Base-by-base conservation (phyloP, 2,797 vertebrate genomes). In the Salarias fasciatus region DNA sequence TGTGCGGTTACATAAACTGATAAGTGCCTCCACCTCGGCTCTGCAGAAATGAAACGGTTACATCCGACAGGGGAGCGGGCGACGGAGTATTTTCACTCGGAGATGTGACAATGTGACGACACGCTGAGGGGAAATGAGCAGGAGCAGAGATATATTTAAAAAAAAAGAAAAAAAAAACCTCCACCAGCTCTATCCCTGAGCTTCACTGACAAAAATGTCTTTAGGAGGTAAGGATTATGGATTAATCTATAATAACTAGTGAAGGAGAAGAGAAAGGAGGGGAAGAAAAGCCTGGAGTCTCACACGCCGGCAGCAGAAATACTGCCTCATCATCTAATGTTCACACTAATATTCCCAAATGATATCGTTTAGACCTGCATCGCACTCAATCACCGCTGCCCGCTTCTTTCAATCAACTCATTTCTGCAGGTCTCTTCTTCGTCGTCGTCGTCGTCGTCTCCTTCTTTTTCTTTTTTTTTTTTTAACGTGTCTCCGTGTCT, bases 171-270 rank as follows among this genome's bases (percentile, higher is more conserved):
- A 49, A 53, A n/a, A 15, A 60, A 40, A 62, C 6, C 13, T 74
- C 69, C 63, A 68, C 44, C 62, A 51, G 62, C 75, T 84, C 75
- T 63, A 77, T 86, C 79, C 81, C 76, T 66, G 74, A 80, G 77
- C 79, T 77, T 63, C 67, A 56, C 78, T 88, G 87, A 89, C 85
- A 81, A 89, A 87, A 86, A 79, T 84, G 88, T 82, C 90, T 89
- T 84, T 79, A 88, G 85, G 86, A 86, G 83, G 53, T 68, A 79
- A 53, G 90, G 88, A 89, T 90, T 90, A 89, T 69, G 88, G 86
- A 90, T 89, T 89, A 86, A 86, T 88, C 83, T 82, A 72, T 85
- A 85, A 86, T 85, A 86, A 87, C 81, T 81, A 75, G 82, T 60
- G 77, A 83, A 75, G 80, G 75, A 18, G 71, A 77, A 78, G 65